Percentiles rank a stretch among this genome's conserved stretches.
Evolutionary conservation across 2,888 invertebrate species (phyloP).

Genomic region (Drosophila quinaria): DNA sequence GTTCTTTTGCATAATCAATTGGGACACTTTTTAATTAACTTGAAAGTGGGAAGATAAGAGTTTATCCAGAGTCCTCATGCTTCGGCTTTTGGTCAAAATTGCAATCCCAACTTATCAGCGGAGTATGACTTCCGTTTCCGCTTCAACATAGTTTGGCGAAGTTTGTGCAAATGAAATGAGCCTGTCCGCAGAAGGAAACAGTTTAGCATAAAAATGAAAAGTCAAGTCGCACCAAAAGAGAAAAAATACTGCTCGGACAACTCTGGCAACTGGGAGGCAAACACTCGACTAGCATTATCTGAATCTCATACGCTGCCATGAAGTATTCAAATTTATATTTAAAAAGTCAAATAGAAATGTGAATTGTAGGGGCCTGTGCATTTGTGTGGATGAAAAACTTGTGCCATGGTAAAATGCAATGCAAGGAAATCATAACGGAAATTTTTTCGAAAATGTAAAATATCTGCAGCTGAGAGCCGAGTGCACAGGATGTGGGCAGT

Average conservation of each 20-base stretch:
- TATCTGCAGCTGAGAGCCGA: constrained; percentile 53
- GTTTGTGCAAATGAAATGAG: constrained; percentile 67
- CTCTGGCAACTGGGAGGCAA: constrained; percentile 42
- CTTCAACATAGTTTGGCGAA: constrained; percentile 61
- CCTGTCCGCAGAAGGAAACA: constrained; percentile 65
- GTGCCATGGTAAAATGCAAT: constrained; percentile 57
- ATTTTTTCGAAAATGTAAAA: constrained; percentile 74
- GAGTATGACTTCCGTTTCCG: constrained; percentile 69
- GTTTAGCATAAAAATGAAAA: constrained; percentile 70
- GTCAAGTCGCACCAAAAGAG: constrained; percentile 9
- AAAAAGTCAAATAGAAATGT: constrained; percentile 43
- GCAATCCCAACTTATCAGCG: constrained; percentile 54
- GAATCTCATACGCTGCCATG: constrained; percentile 73
- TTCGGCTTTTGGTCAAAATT: constrained; percentile 31
- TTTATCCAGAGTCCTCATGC: not conserved
- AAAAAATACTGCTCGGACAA: constrained; percentile 27
- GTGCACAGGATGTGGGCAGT: constrained; percentile 69
- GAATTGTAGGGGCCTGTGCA: constrained; percentile 12
- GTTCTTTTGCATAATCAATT: constrained; percentile 56
- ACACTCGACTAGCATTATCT: constrained; percentile 63
- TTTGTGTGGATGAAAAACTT: constrained; percentile 47
- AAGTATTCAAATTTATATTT: constrained; percentile 76
- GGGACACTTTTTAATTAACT: constrained; percentile 65
- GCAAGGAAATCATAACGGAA: constrained; percentile 80
- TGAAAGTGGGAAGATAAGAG: constrained; percentile 26